Percentiles rank a stretch among this genome's conserved stretches.
Evolutionary conservation across 2,113 vertebrate species (phyloP).

Genomic region (Echinops telfairi): DNA sequence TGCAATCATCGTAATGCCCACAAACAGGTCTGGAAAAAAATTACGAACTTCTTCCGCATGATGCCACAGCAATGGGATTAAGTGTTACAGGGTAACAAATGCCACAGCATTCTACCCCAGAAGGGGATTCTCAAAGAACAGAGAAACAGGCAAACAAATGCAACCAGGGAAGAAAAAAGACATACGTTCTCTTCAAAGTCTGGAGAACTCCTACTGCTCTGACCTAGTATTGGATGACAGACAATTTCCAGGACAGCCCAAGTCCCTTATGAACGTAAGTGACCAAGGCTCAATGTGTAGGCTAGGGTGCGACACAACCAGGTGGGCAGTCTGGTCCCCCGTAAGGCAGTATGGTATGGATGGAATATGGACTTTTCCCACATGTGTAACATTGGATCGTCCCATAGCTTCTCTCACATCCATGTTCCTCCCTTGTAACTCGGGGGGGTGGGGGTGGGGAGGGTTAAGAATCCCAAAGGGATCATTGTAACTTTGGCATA

Average conservation of each 20-base stretch:
- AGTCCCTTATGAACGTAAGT: not conserved
- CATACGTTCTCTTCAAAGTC: not conserved
- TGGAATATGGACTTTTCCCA: not conserved
- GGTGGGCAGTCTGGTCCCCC: not conserved
- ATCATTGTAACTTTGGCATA: not conserved
- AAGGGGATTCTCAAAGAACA: not conserved
- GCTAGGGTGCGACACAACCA: not conserved
- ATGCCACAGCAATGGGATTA: conserved; percentile 14
- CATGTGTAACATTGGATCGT: not conserved
- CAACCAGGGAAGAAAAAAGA: not conserved
- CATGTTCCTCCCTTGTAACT: not conserved
- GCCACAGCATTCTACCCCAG: not conserved
- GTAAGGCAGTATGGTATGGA: not conserved
- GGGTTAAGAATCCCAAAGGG: not conserved
- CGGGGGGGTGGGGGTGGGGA: not conserved
- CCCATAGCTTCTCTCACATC: not conserved
- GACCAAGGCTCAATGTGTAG: no score
- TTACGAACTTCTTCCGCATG: not conserved
- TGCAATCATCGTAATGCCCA: not conserved
- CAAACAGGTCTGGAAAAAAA: not conserved
- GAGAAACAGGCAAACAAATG: not conserved
- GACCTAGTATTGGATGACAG: not conserved
- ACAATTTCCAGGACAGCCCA: not conserved
- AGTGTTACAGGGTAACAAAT: not conserved
- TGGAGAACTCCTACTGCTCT: not conserved